Conservation (phyloP, 2,888 invertebrate genomes). For the Latrodectus elegans region DNA sequence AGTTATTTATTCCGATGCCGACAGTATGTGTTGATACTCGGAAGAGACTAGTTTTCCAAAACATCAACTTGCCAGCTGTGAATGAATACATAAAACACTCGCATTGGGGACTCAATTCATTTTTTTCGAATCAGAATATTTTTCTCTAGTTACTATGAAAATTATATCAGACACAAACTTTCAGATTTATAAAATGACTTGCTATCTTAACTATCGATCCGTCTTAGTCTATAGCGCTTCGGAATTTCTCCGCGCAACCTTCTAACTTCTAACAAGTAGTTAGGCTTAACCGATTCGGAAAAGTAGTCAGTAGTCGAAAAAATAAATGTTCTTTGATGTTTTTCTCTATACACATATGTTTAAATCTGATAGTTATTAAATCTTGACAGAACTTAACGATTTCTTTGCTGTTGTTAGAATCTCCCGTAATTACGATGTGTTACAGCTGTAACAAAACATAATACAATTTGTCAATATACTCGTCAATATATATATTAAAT, state of each 20-base stretch:
- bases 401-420: no score
- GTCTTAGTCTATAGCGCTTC: conserved; percentile 33
- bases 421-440: no score
- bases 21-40: conserved; percentile 20
- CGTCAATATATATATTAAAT: no score
- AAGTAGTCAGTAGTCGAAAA: conserved; percentile 9
- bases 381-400: no score
- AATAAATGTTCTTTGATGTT: no score
- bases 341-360: no score
- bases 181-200: no score
- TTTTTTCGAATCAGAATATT: no score
- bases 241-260: conserved; percentile 60
- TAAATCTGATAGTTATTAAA: no score
- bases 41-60: conserved; percentile 13
- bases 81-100: conserved; percentile 23
- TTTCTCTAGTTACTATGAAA: not conserved
- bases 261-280: conserved; percentile 66
- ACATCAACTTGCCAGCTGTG: conserved; percentile 47
- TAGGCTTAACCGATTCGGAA: conserved; percentile 62
- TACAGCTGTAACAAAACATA: no score
- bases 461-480: no score
- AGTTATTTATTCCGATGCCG: conserved; percentile 21
- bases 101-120: not conserved
- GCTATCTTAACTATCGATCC: conserved; percentile 45
- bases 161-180: conserved; percentile 18